phyloP scores from a whole-genome alignment of 2,888 invertebrate genomes.

The Caenorhabditis zanzibari region DNA sequence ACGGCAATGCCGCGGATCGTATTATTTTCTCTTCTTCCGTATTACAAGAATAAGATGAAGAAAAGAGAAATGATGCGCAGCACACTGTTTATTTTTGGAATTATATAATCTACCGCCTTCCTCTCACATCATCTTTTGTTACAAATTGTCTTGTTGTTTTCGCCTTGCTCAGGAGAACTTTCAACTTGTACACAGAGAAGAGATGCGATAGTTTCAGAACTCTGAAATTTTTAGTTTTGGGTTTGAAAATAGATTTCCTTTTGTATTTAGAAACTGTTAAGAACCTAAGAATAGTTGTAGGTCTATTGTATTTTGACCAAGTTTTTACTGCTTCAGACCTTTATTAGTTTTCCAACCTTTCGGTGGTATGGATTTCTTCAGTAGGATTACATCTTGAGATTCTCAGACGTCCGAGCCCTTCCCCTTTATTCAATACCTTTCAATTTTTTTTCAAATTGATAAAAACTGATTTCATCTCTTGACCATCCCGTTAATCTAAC shows the following conservation, averaged over 20 bases:
- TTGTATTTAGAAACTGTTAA: too few species aligned
- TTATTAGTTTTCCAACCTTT: too few species aligned
- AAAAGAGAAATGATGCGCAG: conserved; percentile 39
- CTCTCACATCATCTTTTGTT: conserved; percentile 31
- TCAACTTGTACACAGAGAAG: background rate
- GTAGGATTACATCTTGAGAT: too few species aligned
- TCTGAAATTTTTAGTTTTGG: background rate
- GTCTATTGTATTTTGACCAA: too few species aligned
- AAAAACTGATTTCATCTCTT: background rate
- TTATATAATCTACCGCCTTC: conserved; percentile 52
- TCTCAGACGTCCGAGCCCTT: too few species aligned
- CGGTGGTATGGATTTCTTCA: too few species aligned
- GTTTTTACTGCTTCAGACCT: too few species aligned
- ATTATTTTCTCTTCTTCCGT: conserved; percentile 58
- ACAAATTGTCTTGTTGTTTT: conserved; percentile 51
- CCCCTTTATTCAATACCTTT: too few species aligned
- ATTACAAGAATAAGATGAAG: conserved; percentile 41
- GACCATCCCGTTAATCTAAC: background rate
- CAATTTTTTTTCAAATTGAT: too few species aligned
- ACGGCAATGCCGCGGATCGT: conserved; percentile 55
- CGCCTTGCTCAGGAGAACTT: conserved; percentile 26
- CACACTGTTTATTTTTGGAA: conserved; percentile 62
- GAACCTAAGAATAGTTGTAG: too few species aligned
- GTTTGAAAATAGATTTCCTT: too few species aligned
- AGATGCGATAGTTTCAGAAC: background rate